Evolutionary conservation across 2,113 vertebrate genomes (phyloP).

Genomic region (Rana temporaria): DNA sequence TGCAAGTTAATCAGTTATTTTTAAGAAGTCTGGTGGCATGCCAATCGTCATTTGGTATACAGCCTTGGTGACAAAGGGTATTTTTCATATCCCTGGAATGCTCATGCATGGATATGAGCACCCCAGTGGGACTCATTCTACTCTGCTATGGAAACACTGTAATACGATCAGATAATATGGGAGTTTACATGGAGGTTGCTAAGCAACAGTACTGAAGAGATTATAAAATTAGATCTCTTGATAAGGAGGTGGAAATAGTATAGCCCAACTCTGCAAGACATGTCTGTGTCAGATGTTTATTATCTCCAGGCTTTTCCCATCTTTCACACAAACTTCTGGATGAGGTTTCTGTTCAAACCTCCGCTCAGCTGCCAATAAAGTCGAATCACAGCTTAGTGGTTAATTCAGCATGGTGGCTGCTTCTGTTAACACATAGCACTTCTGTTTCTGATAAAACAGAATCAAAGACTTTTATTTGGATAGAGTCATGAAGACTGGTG

Average conservation of each 20-base stretch:
- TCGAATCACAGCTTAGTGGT: not conserved
- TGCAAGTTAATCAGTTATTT: not conserved
- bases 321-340: not conserved
- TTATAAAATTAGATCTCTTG: constrained; percentile 19
- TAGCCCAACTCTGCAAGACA: not conserved
- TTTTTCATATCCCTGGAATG: constrained; percentile 15
- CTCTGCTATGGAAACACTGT: constrained; percentile 19
- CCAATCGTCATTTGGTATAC: constrained; percentile 16
- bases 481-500: no score
- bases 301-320: not conserved
- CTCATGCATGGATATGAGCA: constrained; percentile 33
- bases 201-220: constrained; percentile 25
- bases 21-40: not conserved
- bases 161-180: constrained; percentile 1
- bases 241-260: not conserved
- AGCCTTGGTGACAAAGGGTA: constrained; percentile 3
- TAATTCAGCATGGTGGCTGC: not conserved
- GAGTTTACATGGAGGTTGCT: constrained; percentile 20
- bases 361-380: not conserved
- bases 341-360: not conserved
- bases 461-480: no score
- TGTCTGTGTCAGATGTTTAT: not conserved
- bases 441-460: no score
- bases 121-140: constrained; percentile 20
- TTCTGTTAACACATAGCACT: not conserved